A percentile compares a stretch with the other conserved stretches of the same genome.
Evolutionary conservation across 2,113 vertebrate genomes (phyloP).

Genomic region (Cryptoleucopteryx plumbea): DNA sequence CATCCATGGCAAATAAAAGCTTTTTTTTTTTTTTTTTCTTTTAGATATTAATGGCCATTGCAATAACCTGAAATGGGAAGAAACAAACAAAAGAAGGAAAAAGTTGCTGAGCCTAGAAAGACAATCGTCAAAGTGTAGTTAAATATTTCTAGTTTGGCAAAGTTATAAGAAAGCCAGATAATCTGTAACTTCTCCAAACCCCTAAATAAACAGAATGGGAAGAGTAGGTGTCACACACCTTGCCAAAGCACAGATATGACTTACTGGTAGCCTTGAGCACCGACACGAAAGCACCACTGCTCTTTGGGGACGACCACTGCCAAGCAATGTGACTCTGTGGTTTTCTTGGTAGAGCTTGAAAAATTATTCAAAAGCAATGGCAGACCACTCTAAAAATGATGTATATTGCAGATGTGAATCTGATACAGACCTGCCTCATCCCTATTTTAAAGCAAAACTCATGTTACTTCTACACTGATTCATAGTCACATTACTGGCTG

Average conservation of each 20-base stretch:
- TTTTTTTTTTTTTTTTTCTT: not conserved
- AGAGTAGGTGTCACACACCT: not conserved
- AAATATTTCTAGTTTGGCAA: not conserved
- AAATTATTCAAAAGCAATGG: not conserved
- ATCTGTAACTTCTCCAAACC: not conserved
- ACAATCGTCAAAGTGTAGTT: not conserved
- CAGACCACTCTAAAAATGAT: not conserved
- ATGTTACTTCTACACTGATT: not conserved
- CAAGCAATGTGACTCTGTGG: not conserved
- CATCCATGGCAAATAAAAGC: not conserved
- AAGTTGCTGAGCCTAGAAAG: not conserved
- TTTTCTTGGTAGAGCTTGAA: not conserved
- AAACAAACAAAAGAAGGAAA: not conserved
- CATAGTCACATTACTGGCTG: not conserved
- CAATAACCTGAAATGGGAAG: not conserved
- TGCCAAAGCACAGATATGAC: not conserved
- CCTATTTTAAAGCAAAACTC: not conserved
- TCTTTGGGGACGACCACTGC: not conserved
- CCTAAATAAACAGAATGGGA: not conserved
- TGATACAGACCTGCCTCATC: not conserved
- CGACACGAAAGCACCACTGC: fast-evolving
- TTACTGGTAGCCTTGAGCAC: not conserved
- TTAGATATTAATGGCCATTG: not conserved
- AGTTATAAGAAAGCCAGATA: not conserved
- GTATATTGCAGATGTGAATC: not conserved